Percentiles rank a stretch among this genome's conserved stretches.
phyloP scores from a whole-genome alignment of 2,888 invertebrate genomes.

The Strigamia crassipes region DNA sequence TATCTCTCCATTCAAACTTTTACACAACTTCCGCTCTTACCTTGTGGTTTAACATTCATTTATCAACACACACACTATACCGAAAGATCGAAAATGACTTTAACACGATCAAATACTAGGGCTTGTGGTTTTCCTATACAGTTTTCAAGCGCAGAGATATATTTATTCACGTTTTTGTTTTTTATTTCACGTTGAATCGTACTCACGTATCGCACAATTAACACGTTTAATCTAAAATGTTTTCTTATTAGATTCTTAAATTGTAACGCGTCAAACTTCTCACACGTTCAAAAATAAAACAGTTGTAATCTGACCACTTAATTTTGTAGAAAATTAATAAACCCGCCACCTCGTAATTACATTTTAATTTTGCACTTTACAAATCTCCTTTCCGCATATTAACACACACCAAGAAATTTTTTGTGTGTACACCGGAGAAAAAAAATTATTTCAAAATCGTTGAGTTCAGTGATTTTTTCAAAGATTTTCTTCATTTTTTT shows the following conservation, averaged over 20 bases:
- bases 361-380: neutral
- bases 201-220: neutral
- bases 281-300: neutral
- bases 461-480: too few relatives aligned
- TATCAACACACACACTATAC: conserved; percentile 1
- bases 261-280: neutral
- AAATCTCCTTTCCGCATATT: neutral
- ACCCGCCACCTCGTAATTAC: neutral
- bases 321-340: conserved; percentile 1
- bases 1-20: neutral
- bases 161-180: neutral
- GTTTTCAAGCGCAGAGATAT: neutral
- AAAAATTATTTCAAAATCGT: too few relatives aligned
- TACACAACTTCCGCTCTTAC: conserved; percentile 12
- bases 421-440: too few relatives aligned
- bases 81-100: conserved; percentile 8
- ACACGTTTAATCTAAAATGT: neutral
- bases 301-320: neutral
- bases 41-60: conserved; percentile 7
- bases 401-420: neutral
- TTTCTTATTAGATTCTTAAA: neutral
- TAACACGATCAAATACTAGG: neutral
- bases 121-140: neutral
- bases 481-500: too few relatives aligned
- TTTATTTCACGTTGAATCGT: neutral